These are phyloP conservation scores for Prenolepis imparis DNA, from an alignment of 2,888 invertebrate genomes.

Conservation along the genomic window DNA sequence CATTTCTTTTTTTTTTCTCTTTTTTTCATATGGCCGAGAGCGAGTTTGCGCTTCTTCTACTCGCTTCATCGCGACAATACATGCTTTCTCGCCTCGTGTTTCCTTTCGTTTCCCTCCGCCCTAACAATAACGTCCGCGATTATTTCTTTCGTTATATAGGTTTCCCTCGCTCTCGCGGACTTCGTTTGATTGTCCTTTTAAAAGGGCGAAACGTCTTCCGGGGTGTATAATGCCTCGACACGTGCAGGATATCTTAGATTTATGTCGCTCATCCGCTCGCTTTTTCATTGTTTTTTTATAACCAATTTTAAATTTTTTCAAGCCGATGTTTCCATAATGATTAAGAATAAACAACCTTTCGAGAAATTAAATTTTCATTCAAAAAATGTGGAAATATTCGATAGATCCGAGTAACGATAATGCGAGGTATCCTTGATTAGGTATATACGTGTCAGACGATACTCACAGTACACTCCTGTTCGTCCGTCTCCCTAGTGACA, in stretches of 20 bases:
- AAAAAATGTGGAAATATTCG: background rate
- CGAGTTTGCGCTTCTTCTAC: constrained; percentile 37
- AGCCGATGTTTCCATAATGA: background rate
- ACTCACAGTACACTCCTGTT: background rate
- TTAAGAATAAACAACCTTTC: background rate
- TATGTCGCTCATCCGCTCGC: background rate
- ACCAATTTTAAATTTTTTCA: background rate
- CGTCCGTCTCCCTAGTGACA: background rate
- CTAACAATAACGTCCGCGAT: constrained; percentile 37
- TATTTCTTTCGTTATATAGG: constrained; percentile 27
- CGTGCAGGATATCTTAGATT: constrained; percentile 18
- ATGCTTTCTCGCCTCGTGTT: constrained; percentile 5
- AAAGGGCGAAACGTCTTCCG: constrained; percentile 10
- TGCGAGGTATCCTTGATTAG: background rate
- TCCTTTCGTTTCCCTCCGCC: constrained; percentile 28
- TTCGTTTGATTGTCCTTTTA: constrained; percentile 23
- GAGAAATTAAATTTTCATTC: background rate
- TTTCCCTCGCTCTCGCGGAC: constrained; percentile 22
- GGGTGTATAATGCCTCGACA: background rate
- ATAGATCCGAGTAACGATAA: background rate
- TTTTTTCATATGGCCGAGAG: background rate
- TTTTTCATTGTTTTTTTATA: background rate
- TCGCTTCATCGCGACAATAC: constrained; percentile 24
- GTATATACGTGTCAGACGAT: background rate
- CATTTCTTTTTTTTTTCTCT: background rate